Base-by-base conservation (phyloP, 2,113 vertebrate species). In the Ictalurus furcatus region DNA sequence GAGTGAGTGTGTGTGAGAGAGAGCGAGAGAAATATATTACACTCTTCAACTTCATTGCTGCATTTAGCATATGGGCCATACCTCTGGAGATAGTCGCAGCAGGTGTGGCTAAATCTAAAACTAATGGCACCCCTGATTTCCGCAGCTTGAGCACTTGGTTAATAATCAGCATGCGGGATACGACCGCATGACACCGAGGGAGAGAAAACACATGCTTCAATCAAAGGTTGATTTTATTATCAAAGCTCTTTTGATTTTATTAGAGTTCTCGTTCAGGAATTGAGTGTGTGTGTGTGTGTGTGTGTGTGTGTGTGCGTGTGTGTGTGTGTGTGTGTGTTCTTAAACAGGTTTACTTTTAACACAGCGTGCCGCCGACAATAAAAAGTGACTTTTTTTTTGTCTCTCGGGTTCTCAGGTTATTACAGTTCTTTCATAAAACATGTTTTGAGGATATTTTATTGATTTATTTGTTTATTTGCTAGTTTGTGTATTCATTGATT, bases 141-240 rank as follows among this genome's bases (percentile, higher is more conserved):
- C 85, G 73, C 86, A 56, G 58, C 69, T 58, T 59, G 85, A 58
- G 61, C 58, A 17, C 44, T 58, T 65, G 17, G 56, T 8, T 83
- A 23, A 59, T 90, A 78, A 88, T 90, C 76, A 76, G 48, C 56
- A 58, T 12, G 76, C 6, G 23, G 37, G 79, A 87, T 87, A 67
- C 6, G 69, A 74, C 56, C 52, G 40, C 21, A 48, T 52, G 71
- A 37, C 19, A 13, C 79, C 69, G 48, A 37, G n/a, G 44, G 69
- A 40, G 30, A 79, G 86, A 48, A 82, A 88, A 88, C n/a, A 65
- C 23, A 25, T 25, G 23, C 54, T 88, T 91, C 89, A 91, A 90
- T 93, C 84, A 91, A 85, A 87, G 78, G 76, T 63, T 92, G 87
- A 85, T 76, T 37, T 48, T 79, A 28, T 73, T 73, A 69, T 69